Conservation (phyloP, 2,888 invertebrate genomes). For the Seira ritae region DNA sequence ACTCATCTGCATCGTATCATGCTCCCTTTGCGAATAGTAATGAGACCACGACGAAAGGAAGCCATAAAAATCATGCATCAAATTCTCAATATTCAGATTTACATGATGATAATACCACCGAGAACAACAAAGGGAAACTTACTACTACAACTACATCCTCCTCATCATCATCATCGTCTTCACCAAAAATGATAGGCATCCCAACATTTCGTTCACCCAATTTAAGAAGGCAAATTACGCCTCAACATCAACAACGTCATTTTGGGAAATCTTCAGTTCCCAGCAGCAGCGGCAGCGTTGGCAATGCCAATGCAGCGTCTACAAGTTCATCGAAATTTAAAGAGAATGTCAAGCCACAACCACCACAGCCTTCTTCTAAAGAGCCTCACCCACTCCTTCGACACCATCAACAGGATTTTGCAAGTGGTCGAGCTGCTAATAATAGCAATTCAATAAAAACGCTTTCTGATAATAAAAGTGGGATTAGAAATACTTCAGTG, state of each 20-base stretch:
- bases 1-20: slow-evolving; percentile 28
- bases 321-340: slow-evolving; percentile 30
- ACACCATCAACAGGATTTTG: slow-evolving; percentile 1
- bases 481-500: slow-evolving; percentile 11
- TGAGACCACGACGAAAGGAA: slow-evolving; percentile 62
- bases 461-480: too few species aligned
- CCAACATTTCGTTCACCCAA: slow-evolving; percentile 59
- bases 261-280: slow-evolving; percentile 60
- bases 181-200: slow-evolving; percentile 59
- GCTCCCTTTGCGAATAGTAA: slow-evolving; percentile 59
- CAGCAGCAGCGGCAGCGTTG: background rate
- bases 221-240: slow-evolving; percentile 41
- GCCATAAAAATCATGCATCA: slow-evolving; percentile 28
- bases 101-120: background rate
- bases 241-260: slow-evolving; percentile 48
- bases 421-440: slow-evolving; percentile 15
- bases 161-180: too few species aligned
- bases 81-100: slow-evolving; percentile 45
- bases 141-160: slow-evolving; percentile 1
- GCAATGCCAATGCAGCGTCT: slow-evolving; percentile 7
- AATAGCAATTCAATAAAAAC: slow-evolving; percentile 18
- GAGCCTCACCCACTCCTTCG: slow-evolving; percentile 46
- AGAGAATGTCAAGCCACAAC: slow-evolving; percentile 45
- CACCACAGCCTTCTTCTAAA: slow-evolving; percentile 27
- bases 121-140: slow-evolving; percentile 56